These are phyloP conservation scores for Lepidurus apus DNA, from an alignment of 1,140 invertebrate species.

Conservation along the genomic window DNA sequence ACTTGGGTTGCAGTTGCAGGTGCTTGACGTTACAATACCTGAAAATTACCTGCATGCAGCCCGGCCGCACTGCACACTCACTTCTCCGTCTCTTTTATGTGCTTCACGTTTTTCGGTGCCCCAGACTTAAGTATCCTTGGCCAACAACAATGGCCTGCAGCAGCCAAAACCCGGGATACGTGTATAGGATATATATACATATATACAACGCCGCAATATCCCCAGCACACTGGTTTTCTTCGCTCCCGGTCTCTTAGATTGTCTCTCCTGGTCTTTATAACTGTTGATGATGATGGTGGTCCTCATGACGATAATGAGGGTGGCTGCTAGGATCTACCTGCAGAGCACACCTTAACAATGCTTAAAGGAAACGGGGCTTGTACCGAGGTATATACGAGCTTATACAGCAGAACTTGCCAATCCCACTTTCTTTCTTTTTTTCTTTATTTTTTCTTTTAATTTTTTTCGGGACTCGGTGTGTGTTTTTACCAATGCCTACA, in stretches of 20 bases:
- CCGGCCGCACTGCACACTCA: slow-evolving; percentile 6
- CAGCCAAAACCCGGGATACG: not conserved
- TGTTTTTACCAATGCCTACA: slow-evolving; percentile 10
- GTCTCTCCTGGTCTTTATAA: slow-evolving; percentile 21
- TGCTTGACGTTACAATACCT: not conserved
- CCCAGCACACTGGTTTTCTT: not conserved
- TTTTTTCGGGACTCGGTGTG: not conserved
- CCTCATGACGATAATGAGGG: slow-evolving; percentile 18
- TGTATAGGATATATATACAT: not conserved
- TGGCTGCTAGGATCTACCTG: not conserved
- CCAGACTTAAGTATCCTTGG: slow-evolving; percentile 4
- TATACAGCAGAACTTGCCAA: not conserved
- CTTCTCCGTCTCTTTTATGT: not conserved
- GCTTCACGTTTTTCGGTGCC: slow-evolving; percentile 11
- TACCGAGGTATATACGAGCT: too few relatives aligned
- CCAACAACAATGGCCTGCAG: slow-evolving; percentile 17
- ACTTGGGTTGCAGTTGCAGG: not conserved
- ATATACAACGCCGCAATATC: not conserved
- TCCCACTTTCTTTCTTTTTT: not conserved
- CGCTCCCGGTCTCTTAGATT: slow-evolving; percentile 7
- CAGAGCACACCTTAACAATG: not conserved
- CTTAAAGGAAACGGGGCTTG: not conserved
- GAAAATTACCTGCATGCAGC: not conserved
- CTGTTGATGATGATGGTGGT: slow-evolving; percentile 21
- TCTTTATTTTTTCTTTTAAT: too few relatives aligned